phyloP scores from a whole-genome alignment of 2,797 vertebrate species.

The Poecilia gillii region DNA sequence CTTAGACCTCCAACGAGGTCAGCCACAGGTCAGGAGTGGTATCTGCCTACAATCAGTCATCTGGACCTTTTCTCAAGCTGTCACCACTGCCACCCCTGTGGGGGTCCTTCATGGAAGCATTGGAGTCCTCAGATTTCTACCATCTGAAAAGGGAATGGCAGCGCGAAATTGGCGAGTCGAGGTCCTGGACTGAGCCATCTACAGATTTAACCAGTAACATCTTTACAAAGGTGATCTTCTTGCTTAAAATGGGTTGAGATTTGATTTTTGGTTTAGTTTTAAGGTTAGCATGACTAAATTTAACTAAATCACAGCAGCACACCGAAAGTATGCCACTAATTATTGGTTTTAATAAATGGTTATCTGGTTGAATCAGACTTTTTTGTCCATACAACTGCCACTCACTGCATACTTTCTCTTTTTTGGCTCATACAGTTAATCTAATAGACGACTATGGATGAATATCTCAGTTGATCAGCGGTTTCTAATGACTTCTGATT shows the following conservation, averaged over 20 bases:
- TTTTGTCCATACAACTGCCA: neutral
- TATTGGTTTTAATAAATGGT: neutral
- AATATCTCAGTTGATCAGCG: neutral
- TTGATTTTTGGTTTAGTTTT: neutral
- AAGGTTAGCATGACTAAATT: neutral
- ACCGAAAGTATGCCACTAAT: neutral
- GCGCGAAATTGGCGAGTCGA: neutral
- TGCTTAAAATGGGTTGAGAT: neutral
- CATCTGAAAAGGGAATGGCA: constrained; percentile 2
- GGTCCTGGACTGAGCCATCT: neutral
- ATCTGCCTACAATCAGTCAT: constrained; percentile 56
- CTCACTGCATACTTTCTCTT: neutral
- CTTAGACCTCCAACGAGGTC: constrained; percentile 58
- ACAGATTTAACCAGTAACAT: neutral
- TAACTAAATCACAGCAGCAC: neutral
- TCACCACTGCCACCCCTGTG: constrained; percentile 29
- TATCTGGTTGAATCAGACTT: neutral
- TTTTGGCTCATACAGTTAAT: neutral
- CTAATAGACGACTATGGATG: neutral
- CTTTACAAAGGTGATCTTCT: neutral
- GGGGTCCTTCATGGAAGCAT: constrained; percentile 46
- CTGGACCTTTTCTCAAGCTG: constrained; percentile 53
- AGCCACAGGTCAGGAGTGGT: constrained; percentile 57
- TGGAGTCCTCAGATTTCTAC: constrained; percentile 23
- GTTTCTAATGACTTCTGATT: neutral